Evolutionary conservation across 2,888 invertebrate genomes (phyloP), one percentile per base, ranked within the genome.

Genomic region (Platycnemis pennipes): DNA sequence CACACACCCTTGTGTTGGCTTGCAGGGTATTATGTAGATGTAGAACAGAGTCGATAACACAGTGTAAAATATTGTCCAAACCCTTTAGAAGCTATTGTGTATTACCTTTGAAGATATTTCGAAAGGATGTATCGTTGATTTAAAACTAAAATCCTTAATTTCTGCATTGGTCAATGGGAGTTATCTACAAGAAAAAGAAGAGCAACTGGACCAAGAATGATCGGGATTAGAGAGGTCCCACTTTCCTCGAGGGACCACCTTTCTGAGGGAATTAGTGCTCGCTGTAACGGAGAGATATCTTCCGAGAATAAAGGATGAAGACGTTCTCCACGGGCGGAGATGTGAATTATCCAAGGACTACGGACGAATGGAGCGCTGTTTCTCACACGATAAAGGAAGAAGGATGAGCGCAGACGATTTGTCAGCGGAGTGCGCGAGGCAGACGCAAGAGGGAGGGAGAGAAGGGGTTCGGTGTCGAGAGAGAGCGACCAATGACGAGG

Each of bases 311-410:
- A n/a, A 16, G 63, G 63, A 63, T 22, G 63, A 63, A 63, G 63
- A 63, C 63, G 63, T 63, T 63, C 63, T 63, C 63, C 63, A 26
- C 22, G 63, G 19, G 8, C 63, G 22, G 1, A 26, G 63, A 63
- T 63, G 63, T 63, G 26, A 63, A 63, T 63, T 63, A 63, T 63
- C 63, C 63, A 63, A 63, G n/a, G 63, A 63, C n/a, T 63, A 63
- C 63, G 63, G 63, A 22, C 63, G 26, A 63, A 63, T 63, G 63
- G 63, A 63, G 63, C 63, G 0, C 63, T 63, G 63, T 63, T 63
- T 26, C 26, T 63, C 63, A 63, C 63, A 26, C 19, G 63, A 63
- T 19, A 63, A 63, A 63, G 63, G n/a, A 26, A n/a, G 56, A 19
- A 56, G 63, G 63, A 63, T 22, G 63, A n/a, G 26, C 22, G 63